A percentile compares a stretch with the other conserved stretches of the same genome.
These are phyloP conservation scores for Potamilus streckersoni DNA, from an alignment of 1,140 invertebrate genomes.

Conservation along the genomic window DNA sequence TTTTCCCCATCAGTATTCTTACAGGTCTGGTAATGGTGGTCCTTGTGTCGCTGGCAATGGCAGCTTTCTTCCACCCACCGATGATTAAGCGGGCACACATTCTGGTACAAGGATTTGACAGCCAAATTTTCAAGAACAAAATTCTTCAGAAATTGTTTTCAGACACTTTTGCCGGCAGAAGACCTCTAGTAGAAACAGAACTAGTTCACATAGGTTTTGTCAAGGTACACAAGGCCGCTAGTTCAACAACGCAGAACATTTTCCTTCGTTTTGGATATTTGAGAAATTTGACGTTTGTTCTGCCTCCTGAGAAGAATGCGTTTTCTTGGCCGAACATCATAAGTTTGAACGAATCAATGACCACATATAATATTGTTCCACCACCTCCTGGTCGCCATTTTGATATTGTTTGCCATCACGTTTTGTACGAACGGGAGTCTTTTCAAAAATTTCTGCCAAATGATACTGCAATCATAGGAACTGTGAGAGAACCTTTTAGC, in stretches of 20 bases:
- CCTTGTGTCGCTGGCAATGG: too few species aligned
- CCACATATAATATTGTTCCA: conserved; percentile 20
- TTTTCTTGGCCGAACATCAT: conserved; percentile 28
- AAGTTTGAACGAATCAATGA: conserved; percentile 14
- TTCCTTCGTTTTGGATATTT: conserved; percentile 33
- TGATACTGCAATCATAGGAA: conserved; percentile 18
- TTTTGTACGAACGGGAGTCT: conserved; percentile 19
- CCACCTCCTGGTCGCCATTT: conserved; percentile 22
- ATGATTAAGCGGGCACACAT: too few species aligned
- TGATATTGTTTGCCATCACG: conserved; percentile 34
- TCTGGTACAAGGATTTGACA: too few species aligned
- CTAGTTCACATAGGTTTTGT: conserved; percentile 27
- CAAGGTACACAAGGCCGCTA: conserved; percentile 42
- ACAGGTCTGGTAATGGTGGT: too few species aligned
- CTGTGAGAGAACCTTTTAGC: conserved; percentile 31
- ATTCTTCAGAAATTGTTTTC: too few species aligned
- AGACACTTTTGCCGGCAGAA: too few species aligned
- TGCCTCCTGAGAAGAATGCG: conserved; percentile 23
- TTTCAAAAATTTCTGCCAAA: conserved; percentile 21
- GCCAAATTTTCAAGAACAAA: too few species aligned
- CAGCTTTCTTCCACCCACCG: too few species aligned
- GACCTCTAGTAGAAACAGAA: too few species aligned
- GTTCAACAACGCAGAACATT: conserved; percentile 34
- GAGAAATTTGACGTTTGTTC: conserved; percentile 27
- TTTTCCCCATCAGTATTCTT: too few species aligned